A percentile compares a stretch with the other conserved stretches of the same genome.
These are phyloP conservation scores for Indicator maculatus DNA, from an alignment of 2,113 vertebrate genomes.

Conservation along the genomic window DNA sequence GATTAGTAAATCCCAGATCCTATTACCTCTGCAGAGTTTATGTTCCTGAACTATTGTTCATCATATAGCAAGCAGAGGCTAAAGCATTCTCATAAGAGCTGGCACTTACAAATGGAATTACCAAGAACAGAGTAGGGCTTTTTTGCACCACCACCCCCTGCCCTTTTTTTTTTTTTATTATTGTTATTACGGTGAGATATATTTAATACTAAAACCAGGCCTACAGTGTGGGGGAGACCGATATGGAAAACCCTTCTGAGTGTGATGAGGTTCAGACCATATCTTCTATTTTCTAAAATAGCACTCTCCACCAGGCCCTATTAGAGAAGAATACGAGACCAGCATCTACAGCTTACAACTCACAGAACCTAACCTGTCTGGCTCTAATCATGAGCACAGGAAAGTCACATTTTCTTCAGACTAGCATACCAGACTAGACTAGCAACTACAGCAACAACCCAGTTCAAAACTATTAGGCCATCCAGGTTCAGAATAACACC, in stretches of 20 bases:
- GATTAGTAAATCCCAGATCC: slow-evolving; percentile 9
- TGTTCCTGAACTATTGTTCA: background rate
- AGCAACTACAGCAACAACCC: background rate
- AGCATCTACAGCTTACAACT: background rate
- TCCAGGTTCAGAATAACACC: background rate
- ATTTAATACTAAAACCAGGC: background rate
- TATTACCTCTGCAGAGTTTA: background rate
- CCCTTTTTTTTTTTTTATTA: background rate
- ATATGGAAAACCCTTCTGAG: background rate
- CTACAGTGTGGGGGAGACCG: background rate
- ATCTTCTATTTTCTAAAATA: background rate
- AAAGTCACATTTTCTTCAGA: background rate
- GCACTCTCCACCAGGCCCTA: background rate
- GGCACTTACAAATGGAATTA: background rate
- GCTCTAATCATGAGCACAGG: background rate
- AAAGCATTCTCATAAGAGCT: background rate
- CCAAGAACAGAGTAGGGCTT: background rate
- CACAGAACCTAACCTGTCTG: background rate
- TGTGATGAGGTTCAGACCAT: background rate
- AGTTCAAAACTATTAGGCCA: background rate
- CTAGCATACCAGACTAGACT: background rate
- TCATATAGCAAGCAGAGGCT: background rate
- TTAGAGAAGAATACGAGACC: background rate
- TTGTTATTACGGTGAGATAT: background rate
- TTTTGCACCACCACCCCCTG: too few relatives aligned